Evolutionary conservation across 2,113 vertebrate species (phyloP), one percentile per base, ranked within the genome.

Genomic region (Axis porcinus): DNA sequence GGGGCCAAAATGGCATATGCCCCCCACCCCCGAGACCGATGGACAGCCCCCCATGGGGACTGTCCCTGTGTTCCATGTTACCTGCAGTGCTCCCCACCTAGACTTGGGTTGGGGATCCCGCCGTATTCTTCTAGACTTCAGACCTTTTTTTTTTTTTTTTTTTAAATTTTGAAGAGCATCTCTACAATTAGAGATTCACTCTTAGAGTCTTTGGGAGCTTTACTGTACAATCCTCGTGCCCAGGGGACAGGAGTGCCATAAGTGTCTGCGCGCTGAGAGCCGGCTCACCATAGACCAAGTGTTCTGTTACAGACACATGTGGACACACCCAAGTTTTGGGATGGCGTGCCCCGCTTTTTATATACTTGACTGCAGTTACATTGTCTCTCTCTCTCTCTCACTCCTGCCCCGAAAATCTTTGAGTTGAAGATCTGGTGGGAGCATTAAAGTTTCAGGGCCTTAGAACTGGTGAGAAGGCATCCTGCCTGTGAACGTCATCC

Each of bases 21-120:
- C 9, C 13, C 9, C 21, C 4, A 23, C 11, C 12, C 16, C 19
- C 11, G 13, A 5, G 19, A 27, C 14, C 14, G 1, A 10, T 0
- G n/a, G 23, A 8, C 30, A 86, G 47, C 9, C 36, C 43, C 25
- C 83, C 8, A 0, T 0, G 1, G 27, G n/a, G 36, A 1, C 1
- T 0, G 0, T 0, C 12, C 19, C 14, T 25, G 7, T 2, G 19
- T 36, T 4, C 45, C 17, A 5, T 21, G 1, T 6, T 0, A 50
- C 14, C 57, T 27, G 1, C 4, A 15, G 13, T 1, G 33, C n/a
- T 57, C 11, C 50, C 19, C 16, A 16, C 52, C 67, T 28, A 28
- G 55, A 21, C 11, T 1, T 23, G 28, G 11, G 11, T 2, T n/a
- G 43, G 25, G 33, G 16, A 9, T 12, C 6, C 23, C 14, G 30